Conservation (phyloP, 2,113 vertebrate genomes). For the Copsychus sechellarum region DNA sequence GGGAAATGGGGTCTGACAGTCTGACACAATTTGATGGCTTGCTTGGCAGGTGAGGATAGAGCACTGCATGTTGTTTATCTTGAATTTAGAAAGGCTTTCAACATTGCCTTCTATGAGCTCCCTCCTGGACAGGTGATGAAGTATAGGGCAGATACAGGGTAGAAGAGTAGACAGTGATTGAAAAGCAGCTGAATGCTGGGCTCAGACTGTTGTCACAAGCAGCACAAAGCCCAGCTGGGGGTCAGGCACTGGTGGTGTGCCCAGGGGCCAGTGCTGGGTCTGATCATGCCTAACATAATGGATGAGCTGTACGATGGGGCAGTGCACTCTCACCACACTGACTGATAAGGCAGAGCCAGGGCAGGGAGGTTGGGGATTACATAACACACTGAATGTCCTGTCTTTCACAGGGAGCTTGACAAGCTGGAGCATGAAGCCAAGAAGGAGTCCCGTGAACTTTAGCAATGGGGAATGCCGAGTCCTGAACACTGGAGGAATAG, state of each 20-base stretch:
- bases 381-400: background rate
- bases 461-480: background rate
- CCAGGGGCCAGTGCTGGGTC: background rate
- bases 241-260: background rate
- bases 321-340: background rate
- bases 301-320: rapidly evolving
- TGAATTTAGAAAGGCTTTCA: background rate
- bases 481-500: background rate
- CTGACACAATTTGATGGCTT: background rate
- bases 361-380: background rate
- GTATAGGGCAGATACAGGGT: background rate
- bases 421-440: background rate
- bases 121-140: background rate
- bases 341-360: background rate
- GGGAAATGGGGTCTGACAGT: background rate
- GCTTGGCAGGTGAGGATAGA: background rate
- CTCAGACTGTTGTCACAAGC: background rate
- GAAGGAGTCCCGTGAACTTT: background rate
- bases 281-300: background rate
- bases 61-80: background rate
- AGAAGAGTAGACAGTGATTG: background rate
- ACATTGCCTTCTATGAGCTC: background rate
- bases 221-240: background rate
- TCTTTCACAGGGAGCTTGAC: background rate
- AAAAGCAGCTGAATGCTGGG: background rate